Percentiles rank a stretch among this genome's conserved stretches.
Conservation (phyloP, 2,797 vertebrate genomes). For the Limosa lapponica region DNA sequence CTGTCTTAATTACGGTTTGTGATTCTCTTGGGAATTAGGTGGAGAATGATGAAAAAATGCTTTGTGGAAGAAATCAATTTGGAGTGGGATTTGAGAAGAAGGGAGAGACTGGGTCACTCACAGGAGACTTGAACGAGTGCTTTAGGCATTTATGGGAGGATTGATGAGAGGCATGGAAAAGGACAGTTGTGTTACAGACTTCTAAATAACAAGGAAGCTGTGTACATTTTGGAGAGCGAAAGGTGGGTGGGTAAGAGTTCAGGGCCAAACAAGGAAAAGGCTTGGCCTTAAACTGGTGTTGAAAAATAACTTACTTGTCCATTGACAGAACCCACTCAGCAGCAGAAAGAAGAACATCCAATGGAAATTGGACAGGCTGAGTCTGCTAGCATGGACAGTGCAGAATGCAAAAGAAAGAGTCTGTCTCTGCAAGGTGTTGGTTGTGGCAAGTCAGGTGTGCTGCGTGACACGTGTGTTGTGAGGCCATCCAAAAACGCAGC, state of each 20-base stretch:
- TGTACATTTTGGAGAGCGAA: not conserved
- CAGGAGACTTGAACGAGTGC: not conserved
- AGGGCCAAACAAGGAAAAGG: not conserved
- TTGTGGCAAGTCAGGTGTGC: not conserved
- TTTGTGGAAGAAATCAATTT: not conserved
- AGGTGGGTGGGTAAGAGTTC: not conserved
- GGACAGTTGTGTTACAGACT: not conserved
- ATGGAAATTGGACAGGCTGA: not conserved
- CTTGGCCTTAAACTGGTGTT: not conserved
- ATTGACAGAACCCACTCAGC: slow-evolving; percentile 48
- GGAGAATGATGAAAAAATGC: not conserved
- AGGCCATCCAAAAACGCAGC: not conserved
- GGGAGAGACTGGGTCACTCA: not conserved
- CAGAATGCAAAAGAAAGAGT: slow-evolving; percentile 20
- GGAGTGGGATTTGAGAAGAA: not conserved
- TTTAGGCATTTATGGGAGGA: not conserved
- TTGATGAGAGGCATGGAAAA: not conserved
- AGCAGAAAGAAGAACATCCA: not conserved
- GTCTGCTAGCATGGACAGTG: not conserved
- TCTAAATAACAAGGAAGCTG: not conserved
- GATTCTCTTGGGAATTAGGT: not conserved
- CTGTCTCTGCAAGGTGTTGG: not conserved
- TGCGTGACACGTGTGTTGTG: not conserved
- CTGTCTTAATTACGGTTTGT: not conserved
- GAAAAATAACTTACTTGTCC: not conserved